These are phyloP conservation scores for Acanthococcus lagerstroemiae DNA, from an alignment of 2,888 invertebrate genomes.

Conservation along the genomic window DNA sequence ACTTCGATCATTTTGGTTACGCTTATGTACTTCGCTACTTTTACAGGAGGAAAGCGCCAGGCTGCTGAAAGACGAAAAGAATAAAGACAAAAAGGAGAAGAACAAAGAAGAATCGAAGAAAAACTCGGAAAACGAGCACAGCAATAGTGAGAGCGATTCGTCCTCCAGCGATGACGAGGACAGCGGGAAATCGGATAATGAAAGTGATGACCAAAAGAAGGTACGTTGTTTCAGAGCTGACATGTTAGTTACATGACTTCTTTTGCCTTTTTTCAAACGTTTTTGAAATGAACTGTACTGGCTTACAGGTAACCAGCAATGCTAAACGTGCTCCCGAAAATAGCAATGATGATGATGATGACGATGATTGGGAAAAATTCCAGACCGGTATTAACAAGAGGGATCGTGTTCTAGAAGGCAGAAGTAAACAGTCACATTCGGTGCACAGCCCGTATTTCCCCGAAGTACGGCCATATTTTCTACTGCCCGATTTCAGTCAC, in stretches of 20 bases:
- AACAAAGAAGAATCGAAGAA: slow-evolving; percentile 36
- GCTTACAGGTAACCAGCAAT: not conserved
- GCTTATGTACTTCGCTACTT: not conserved
- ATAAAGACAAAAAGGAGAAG: slow-evolving; percentile 34
- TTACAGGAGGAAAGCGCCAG: slow-evolving; percentile 33
- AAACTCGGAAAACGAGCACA: slow-evolving; percentile 34
- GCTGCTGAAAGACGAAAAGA: slow-evolving; percentile 37
- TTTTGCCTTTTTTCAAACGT: not conserved
- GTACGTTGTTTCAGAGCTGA: slow-evolving; percentile 15
- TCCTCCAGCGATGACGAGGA: slow-evolving; percentile 45
- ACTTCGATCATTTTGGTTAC: not conserved
- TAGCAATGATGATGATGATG: slow-evolving; percentile 53
- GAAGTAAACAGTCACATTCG: slow-evolving; percentile 86
- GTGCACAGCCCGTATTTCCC: slow-evolving; percentile 97
- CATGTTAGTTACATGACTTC: not conserved
- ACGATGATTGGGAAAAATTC: slow-evolving; percentile 88
- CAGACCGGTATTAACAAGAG: slow-evolving; percentile 77
- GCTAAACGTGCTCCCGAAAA: slow-evolving; percentile 8
- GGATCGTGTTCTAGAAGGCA: slow-evolving; percentile 79
- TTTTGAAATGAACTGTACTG: not conserved
- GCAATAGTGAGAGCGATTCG: slow-evolving; percentile 29
- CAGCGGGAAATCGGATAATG: slow-evolving; percentile 47
- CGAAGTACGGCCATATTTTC: slow-evolving; percentile 58
- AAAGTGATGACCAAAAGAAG: slow-evolving; percentile 42
- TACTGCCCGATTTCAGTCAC: slow-evolving; percentile 40